Conservation (phyloP, 2,888 invertebrate species). For the Drosophila percnosoma region DNA sequence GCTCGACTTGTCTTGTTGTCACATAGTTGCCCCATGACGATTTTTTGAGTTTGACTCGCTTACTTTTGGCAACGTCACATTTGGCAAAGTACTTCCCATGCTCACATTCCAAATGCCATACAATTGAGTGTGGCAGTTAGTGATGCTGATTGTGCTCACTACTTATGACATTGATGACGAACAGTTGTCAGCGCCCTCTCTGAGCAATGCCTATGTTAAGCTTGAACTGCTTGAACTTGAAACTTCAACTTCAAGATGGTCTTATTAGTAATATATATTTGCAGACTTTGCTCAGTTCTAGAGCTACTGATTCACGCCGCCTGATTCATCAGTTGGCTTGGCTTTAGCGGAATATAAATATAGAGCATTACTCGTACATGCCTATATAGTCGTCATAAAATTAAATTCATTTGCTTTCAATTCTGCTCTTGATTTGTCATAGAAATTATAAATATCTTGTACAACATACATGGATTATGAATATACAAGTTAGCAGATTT, state of each 20-base stretch:
- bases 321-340: neutral
- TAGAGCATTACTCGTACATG: neutral
- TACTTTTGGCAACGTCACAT: slow-evolving; percentile 39
- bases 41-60: slow-evolving; percentile 17
- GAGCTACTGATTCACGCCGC: neutral
- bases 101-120: slow-evolving; percentile 38
- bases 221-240: no score
- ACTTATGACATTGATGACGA: slow-evolving; percentile 34
- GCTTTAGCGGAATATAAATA: neutral
- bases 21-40: neutral
- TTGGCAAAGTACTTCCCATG: slow-evolving; percentile 43
- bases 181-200: neutral
- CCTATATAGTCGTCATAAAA: neutral
- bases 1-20: slow-evolving; percentile 34
- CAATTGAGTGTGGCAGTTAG: slow-evolving; percentile 46
- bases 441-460: neutral
- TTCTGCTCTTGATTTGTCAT: neutral
- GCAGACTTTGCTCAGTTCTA: neutral
- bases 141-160: slow-evolving; percentile 13
- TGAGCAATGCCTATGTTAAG: neutral
- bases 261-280: neutral
- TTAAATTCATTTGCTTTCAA: neutral
- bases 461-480: neutral
- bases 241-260: neutral
- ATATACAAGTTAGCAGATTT: neutral